Evolutionary conservation across 1,140 invertebrate species (phyloP), one percentile per base, ranked within the genome.

Genomic region (Brachionus paranguensis): DNA sequence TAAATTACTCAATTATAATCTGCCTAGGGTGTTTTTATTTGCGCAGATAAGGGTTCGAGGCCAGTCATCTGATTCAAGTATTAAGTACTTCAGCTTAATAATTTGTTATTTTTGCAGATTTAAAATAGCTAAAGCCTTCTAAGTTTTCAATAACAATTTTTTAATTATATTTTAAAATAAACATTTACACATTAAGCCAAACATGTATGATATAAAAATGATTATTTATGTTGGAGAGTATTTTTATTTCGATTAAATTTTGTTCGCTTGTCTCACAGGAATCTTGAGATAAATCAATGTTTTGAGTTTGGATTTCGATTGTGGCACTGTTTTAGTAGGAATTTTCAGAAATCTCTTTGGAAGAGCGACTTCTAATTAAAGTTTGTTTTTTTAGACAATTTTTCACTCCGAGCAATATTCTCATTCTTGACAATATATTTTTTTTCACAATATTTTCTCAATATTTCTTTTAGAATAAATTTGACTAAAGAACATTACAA

Each of bases 61-160:
- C 53, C 53, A 60, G 53, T 60, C 33, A 72, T 43, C 17, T 41
- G 17, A 72, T 7, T 43, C 68, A 72, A 72, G 68, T 43, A 72
- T 68, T 68, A 68, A 68, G 27, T 68, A 68, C 27, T 33, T 14
- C 65, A 68, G 33, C 33, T 68, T 68, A 68, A 68, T 72, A 41
- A 43, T 43, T 76, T 76, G 72, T 76, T 76, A 76, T 76, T 76
- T 50, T 76, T 76, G 50, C 45, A 76, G 72, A 76, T 76, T 76
- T 76, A 50, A 50, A 76, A 47, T 20, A 50, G 47, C 24, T 24
- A 37, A 76, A n/a, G 12, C 43, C 43, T 76, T 76, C 29, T 29
- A 76, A 50, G 72, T 76, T 76, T 76, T 50, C 20, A 76, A 76
- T 76, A 72, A 72, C 68, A 72, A 72, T 20, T 72, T 43, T 68